Evolutionary conservation across 2,888 invertebrate species (phyloP).

Genomic region (Thera obeliscata): DNA sequence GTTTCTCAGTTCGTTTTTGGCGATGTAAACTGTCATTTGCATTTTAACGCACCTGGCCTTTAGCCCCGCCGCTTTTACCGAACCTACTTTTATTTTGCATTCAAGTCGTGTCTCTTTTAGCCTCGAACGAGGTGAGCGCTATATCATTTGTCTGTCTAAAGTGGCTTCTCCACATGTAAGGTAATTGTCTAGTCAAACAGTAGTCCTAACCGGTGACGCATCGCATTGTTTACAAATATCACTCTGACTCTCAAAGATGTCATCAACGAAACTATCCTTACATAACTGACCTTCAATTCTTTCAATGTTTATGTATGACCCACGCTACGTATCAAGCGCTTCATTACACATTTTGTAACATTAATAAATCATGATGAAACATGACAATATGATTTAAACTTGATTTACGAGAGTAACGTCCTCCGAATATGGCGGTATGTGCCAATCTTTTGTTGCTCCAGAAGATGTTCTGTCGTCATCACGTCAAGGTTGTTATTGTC

Average conservation of each 20-base stretch:
- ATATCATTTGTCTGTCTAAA: slow-evolving; percentile 15
- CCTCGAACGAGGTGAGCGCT: slow-evolving; percentile 27
- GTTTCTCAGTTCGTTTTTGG: slow-evolving; percentile 46
- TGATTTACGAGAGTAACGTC: slow-evolving; percentile 61
- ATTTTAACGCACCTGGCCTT: slow-evolving; percentile 51
- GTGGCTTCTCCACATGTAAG: slow-evolving; percentile 24
- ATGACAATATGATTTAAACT: slow-evolving; percentile 56
- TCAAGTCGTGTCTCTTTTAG: slow-evolving; percentile 26
- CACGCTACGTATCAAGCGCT: slow-evolving; percentile 34
- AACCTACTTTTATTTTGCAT: slow-evolving; percentile 23
- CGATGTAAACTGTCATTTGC: slow-evolving; percentile 53
- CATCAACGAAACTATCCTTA: slow-evolving; percentile 39
- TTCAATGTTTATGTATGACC: slow-evolving; percentile 32
- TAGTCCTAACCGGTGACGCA: slow-evolving; percentile 39
- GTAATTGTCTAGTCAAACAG: slow-evolving; percentile 38
- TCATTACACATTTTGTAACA: slow-evolving; percentile 42
- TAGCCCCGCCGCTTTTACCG: slow-evolving; percentile 46
- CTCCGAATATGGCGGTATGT: slow-evolving; percentile 50
- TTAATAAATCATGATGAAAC: slow-evolving; percentile 49
- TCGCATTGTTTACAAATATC: slow-evolving; percentile 43
- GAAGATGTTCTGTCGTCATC: slow-evolving; percentile 57
- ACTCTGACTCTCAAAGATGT: slow-evolving; percentile 30
- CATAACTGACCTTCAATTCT: slow-evolving; percentile 43
- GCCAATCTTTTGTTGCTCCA: slow-evolving; percentile 56
- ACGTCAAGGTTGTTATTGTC: slow-evolving; percentile 67